Percentiles rank a stretch among this genome's conserved stretches.
These are phyloP conservation scores for Gymnocheta viridis DNA, from an alignment of 2,888 invertebrate genomes.

Conservation along the genomic window DNA sequence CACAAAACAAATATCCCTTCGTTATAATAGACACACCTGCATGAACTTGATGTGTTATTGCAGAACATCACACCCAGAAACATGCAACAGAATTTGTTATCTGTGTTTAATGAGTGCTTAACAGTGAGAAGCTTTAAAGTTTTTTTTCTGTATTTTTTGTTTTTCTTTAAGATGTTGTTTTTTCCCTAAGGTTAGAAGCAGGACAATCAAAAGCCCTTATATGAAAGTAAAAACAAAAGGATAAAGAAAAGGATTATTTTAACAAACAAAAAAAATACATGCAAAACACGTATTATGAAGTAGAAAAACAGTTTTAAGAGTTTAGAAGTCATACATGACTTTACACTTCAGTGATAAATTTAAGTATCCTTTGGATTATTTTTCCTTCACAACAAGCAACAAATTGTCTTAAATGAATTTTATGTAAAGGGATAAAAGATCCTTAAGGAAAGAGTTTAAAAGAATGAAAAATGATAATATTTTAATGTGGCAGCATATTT, in stretches of 20 bases:
- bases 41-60: background rate
- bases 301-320: background rate
- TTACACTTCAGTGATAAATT: background rate
- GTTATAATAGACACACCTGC: background rate
- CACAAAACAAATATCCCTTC: background rate
- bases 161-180: conserved; percentile 19
- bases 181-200: background rate
- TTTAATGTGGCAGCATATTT: conserved; percentile 18
- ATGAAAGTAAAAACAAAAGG: conserved; percentile 3
- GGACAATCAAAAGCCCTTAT: background rate
- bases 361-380: background rate
- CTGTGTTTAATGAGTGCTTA: conserved; percentile 9
- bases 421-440: conserved; percentile 3
- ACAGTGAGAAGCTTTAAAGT: background rate
- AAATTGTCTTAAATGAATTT: conserved; percentile 10
- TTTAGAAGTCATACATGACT: background rate
- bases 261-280: too few relatives aligned
- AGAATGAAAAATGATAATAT: conserved; percentile 28
- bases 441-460: conserved; percentile 6
- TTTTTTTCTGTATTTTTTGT: background rate
- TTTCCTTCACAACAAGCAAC: background rate
- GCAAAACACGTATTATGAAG: conserved; percentile 54
- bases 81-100: conserved; percentile 35
- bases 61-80: background rate
- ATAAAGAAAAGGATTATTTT: conserved; percentile 7